A percentile compares a stretch with the other conserved stretches of the same genome.
Conservation (phyloP, 1,140 invertebrate genomes). For the Bombyx mandarina region DNA sequence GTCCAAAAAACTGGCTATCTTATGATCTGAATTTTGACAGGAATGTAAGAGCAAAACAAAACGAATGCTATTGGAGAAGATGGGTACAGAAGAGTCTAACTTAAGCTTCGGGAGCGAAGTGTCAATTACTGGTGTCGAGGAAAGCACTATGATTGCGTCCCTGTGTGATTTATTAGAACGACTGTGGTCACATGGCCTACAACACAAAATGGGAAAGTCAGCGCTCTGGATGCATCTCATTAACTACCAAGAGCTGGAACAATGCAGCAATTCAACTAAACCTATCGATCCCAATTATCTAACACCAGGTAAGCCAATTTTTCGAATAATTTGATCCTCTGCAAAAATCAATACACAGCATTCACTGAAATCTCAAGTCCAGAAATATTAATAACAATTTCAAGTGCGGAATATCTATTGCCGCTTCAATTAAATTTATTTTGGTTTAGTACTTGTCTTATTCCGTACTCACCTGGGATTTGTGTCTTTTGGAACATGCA, state of each 20-base stretch:
- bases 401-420: too few species aligned
- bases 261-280: slow-evolving; percentile 80
- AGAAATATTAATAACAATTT: too few species aligned
- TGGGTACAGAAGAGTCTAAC: slow-evolving; percentile 88
- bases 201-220: slow-evolving; percentile 96
- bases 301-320: slow-evolving; percentile 79
- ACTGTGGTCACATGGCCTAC: slow-evolving; percentile 97
- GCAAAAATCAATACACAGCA: too few species aligned
- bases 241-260: slow-evolving; percentile 90
- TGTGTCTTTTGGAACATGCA: slow-evolving; percentile 67
- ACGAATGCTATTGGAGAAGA: slow-evolving; percentile 97
- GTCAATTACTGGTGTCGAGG: slow-evolving; percentile 84
- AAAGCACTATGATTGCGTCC: slow-evolving; percentile 97
- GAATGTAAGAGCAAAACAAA: slow-evolving; percentile 96
- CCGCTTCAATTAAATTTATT: too few species aligned
- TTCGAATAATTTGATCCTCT: too few species aligned
- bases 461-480: too few species aligned
- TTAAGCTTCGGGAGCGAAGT: slow-evolving; percentile 79
- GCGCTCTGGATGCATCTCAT: slow-evolving; percentile 94
- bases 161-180: slow-evolving; percentile 97
- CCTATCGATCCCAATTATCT: slow-evolving; percentile 86
- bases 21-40: slow-evolving; percentile 51
- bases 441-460: too few species aligned
- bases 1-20: too few species aligned
- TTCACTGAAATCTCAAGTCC: too few species aligned